Base-by-base conservation (phyloP, 2,888 invertebrate genomes). In the Acanthococcus lagerstroemiae region DNA sequence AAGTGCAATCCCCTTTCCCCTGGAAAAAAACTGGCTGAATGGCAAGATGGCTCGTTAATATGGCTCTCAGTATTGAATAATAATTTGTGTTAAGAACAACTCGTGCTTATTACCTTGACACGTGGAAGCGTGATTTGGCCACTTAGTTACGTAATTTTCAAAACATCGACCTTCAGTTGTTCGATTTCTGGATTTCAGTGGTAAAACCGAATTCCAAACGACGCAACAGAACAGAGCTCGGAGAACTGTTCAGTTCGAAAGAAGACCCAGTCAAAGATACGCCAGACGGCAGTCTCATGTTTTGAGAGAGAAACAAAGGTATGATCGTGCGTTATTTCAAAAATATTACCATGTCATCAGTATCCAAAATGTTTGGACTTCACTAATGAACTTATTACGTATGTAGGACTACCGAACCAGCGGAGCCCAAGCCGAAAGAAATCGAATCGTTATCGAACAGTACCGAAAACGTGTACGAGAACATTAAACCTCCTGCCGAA, bases 201-300 rank as follows among this genome's bases (percentile, higher is more conserved):
- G 99, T 0, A 87, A 95, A 75, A 99, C 99, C 1, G 99, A 99
- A 78, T 97, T 95, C 76, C 97, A 99, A 79, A 91, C 94, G 25
- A 91, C 95, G 7, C 90, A 91, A 74, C 85, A 89, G 74, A 93
- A 89, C 77, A 83, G 90, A 69, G 92, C 94, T 1, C 81, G 95
- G 52, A 83, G 95, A 63, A 94, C 93, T 1, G 95, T 95, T 5
- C 93, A 95, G 75, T 94, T 99, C 76, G 97, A 99, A 78, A 82
- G 99, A 68, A 83, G 95, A 61, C 96, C 97, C 0, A 95, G 95
- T 78, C 97, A 99, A 77, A 81, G 97, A 69, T 97, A 94, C 76
- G 95, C 95, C 30, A 82, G 94, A 65, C 81, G 96, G 66, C 94
- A 94, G 75, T 92, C 91, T 68, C 93, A 93, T 75, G 86, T 93